Base-by-base conservation (phyloP, 2,113 vertebrate species). In the Myrmecophaga tridactyla region DNA sequence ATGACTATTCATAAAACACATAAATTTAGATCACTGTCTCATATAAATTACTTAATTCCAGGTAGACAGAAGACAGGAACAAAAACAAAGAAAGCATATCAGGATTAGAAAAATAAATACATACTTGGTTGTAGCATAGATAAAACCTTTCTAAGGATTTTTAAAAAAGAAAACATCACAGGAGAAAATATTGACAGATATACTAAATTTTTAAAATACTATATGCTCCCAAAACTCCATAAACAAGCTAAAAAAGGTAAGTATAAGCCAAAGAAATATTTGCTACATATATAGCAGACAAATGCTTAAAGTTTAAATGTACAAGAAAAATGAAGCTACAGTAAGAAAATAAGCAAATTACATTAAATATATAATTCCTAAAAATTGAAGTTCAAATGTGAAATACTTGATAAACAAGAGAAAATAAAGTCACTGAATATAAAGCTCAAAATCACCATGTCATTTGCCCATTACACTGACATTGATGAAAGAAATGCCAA, bases 241-340 rank as follows among this genome's bases (percentile, higher is more conserved):
- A 67, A 73, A 58, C 17, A 60, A 72, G 29, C 48, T 81, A 62
- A 65, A 94, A 46, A n/a, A 87, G 15, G 12, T 86, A 91, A 92
- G 78, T 84, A 75, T 94, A 96, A 82, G 31, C 14, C 10, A 94
- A 87, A 34, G 39, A 53, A 84, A 15, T 70, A 86, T 41, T 87
- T 34, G 25, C 3, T 87, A 14, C 23, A 51, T 92, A 53, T 12
- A 56, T 36, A 43, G 12, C 18, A 89, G 34, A 21, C 29, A 75
- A n/a, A 62, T 27, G 63, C 8, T 53, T 93, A 62, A 76, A 77
- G 48, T 34, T 69, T 15, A 83, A 36, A 2, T 46, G 21, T 6
- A 60, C 0, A 36, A 89, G 43, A 15, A 39, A 69, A 84, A 41
- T 56, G 25, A 84, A 48, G 6, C 2, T 90, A 2, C 41, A 77